Evolutionary conservation across 2,888 invertebrate genomes (phyloP), one percentile per base, ranked within the genome.

Genomic region (Hypomecis atomaria): DNA sequence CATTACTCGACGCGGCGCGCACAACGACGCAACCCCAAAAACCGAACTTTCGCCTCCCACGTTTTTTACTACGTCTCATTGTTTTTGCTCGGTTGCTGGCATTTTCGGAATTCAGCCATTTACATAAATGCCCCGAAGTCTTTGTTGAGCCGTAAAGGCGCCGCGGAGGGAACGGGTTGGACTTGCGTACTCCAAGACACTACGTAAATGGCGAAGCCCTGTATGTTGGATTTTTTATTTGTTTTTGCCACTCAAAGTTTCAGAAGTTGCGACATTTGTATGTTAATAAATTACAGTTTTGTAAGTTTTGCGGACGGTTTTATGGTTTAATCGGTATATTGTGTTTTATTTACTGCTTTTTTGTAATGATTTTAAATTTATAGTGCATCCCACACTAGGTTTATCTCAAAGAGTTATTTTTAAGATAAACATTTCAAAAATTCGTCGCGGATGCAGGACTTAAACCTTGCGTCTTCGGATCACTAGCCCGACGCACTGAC

Each of bases 81-180:
- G 87, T 89, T 89, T 91, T 90, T 89, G 85, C 81, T 71, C 73
- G 78, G 79, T 81, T 80, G 82, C 79, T 73, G 84, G 87, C 84
- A 89, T 89, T 89, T 90, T 90, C 85, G 89, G 90, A 88, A 90
- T 90, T 86, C 85, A 82, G 81, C 78, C 83, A 91, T 92, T 92
- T 92, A 90, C 92, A 91, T 92, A 92, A 90, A 91, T 90, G 78
- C 89, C 86, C 74, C 71, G 75, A 79, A 78, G 81, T 83, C 89
- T 90, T 90, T 90, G 89, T 90, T 83, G 84, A 88, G 88, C 88
- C 85, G 86, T 87, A 83, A 85, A 86, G 90, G 90, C 89, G 89
- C 90, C 90, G 89, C 85, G 73, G 78, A 80, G 71, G 65, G 73
- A 73, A 73, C 72, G 70, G 71, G 74, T 76, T 75, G 74, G 72